Conservation (phyloP, 2,888 invertebrate species). For the Abscondita cerata region DNA sequence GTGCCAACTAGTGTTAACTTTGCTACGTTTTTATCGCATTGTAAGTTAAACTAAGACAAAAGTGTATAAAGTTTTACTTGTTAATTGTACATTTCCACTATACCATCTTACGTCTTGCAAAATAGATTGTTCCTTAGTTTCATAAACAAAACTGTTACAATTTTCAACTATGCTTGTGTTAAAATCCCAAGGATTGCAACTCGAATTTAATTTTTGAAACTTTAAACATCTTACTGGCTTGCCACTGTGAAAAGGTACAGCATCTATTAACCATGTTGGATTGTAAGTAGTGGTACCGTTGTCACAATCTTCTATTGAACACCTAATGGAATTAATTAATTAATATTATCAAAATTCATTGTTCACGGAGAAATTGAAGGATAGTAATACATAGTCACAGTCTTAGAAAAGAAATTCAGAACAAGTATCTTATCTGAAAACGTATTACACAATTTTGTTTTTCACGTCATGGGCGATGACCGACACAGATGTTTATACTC, state of each 20-base stretch:
- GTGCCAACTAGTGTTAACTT: constrained; percentile 73
- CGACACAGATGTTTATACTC: no score
- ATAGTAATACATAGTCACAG: no score
- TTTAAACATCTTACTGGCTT: constrained; percentile 43
- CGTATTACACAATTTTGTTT: no score
- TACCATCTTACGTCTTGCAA: constrained; percentile 52
- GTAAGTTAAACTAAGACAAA: constrained; percentile 66
- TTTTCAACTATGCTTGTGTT: constrained; percentile 38
- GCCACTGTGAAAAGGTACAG: constrained; percentile 49
- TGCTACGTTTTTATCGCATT: constrained; percentile 72
- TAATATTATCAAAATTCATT: no score
- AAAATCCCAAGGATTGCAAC: constrained; percentile 43
- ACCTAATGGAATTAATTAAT: no score
- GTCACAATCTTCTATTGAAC: constrained; percentile 38
- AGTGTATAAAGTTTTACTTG: not conserved
- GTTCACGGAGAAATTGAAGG: no score
- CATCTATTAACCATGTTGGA: constrained; percentile 51
- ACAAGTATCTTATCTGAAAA: no score
- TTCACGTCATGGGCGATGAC: no score
- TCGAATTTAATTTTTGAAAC: constrained; percentile 26
- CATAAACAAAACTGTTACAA: constrained; percentile 50
- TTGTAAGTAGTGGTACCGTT: constrained; percentile 37
- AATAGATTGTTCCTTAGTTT: constrained; percentile 50
- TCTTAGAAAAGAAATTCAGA: no score
- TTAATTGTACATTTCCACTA: not conserved